Percentiles rank a stretch among this genome's conserved stretches.
phyloP scores from a whole-genome alignment of 2,113 vertebrate species.

The Pionites leucogaster region DNA sequence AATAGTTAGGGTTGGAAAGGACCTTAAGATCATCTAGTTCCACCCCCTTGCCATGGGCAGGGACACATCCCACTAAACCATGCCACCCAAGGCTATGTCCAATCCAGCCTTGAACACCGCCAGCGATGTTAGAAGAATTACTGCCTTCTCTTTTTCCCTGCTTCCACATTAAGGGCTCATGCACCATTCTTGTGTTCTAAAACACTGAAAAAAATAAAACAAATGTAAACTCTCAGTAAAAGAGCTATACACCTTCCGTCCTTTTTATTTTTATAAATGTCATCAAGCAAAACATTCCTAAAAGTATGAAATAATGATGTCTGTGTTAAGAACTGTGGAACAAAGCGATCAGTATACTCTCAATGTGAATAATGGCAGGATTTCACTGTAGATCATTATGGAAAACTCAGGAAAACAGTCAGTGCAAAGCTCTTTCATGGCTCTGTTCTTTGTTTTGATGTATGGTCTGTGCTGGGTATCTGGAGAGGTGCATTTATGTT shows the following conservation, averaged over 20 bases:
- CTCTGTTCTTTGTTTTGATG: background rate
- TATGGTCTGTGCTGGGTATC: background rate
- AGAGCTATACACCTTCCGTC: background rate
- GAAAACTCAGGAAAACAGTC: constrained; percentile 32
- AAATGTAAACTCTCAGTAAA: background rate
- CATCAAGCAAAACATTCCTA: background rate
- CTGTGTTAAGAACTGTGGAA: background rate
- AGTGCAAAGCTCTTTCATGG: background rate
- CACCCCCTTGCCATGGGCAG: too few species aligned
- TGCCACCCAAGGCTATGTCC: too few species aligned
- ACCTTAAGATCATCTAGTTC: too few species aligned
- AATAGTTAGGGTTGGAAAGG: too few species aligned
- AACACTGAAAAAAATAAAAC: background rate
- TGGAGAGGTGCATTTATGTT: background rate
- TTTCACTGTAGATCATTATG: constrained; percentile 22
- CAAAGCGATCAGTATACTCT: background rate
- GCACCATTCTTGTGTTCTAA: background rate
- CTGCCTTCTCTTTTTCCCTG: background rate
- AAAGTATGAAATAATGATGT: background rate
- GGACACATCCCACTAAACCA: too few species aligned
- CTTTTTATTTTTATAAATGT: background rate
- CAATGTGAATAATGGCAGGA: constrained; percentile 21
- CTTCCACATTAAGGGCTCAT: background rate
- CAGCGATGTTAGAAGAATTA: background rate
- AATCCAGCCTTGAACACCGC: too few species aligned